These are phyloP conservation scores for Drosophila santomea DNA, from an alignment of 1,140 invertebrate species.

Conservation along the genomic window DNA sequence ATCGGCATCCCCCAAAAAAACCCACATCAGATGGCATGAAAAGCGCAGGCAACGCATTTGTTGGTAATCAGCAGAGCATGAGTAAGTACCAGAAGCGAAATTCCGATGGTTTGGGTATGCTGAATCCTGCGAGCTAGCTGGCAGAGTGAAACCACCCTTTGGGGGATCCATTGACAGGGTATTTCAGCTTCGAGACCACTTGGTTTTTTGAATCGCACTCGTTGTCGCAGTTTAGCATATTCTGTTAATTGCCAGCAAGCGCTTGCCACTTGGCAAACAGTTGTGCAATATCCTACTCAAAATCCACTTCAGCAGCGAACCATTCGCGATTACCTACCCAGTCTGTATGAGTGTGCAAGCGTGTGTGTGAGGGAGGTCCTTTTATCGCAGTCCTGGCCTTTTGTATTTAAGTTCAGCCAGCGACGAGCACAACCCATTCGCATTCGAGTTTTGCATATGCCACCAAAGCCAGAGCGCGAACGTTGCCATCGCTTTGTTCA, in stretches of 20 bases:
- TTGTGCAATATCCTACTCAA: constrained; percentile 63
- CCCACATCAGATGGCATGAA: constrained; percentile 11
- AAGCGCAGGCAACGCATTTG: constrained; percentile 37
- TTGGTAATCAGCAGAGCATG: constrained; percentile 34
- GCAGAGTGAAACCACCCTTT: background rate
- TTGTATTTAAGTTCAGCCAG: constrained; percentile 72
- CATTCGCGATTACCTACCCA: constrained; percentile 57
- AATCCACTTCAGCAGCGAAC: constrained; percentile 56
- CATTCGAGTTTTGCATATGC: constrained; percentile 69
- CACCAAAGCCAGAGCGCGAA: constrained; percentile 44
- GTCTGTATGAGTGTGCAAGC: background rate
- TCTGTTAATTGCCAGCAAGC: constrained; percentile 63
- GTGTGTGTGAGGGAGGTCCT: constrained; percentile 37
- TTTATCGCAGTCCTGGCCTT: constrained; percentile 54
- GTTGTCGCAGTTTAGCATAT: constrained; percentile 64
- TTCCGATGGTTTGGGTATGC: constrained; percentile 9
- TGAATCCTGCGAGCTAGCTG: too few species aligned
- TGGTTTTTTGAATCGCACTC: constrained; percentile 1
- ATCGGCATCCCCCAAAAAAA: background rate
- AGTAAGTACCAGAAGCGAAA: constrained; percentile 17
- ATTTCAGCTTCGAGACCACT: background rate
- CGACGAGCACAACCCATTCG: constrained; percentile 17
- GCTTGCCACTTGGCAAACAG: constrained; percentile 58
- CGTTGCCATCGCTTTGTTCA: constrained; percentile 63
- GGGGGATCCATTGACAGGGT: constrained; percentile 3